A percentile compares a stretch with the other conserved stretches of the same genome.
Conservation (phyloP, 2,113 vertebrate species). For the Leiothrix lutea region DNA sequence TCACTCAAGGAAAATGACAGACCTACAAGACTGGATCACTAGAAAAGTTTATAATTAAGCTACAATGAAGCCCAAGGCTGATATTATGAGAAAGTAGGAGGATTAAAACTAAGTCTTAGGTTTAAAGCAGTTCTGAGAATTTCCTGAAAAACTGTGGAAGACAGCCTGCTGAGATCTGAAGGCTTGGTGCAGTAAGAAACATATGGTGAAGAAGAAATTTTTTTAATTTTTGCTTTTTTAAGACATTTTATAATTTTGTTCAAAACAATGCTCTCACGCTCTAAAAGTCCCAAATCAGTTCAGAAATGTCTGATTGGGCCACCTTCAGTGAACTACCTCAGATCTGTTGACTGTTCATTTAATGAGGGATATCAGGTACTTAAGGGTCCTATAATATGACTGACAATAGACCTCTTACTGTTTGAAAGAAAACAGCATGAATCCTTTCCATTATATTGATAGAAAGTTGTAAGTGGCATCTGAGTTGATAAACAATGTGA, state of each 20-base stretch:
- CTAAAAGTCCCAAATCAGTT: background rate
- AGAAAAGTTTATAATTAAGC: background rate
- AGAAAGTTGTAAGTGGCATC: background rate
- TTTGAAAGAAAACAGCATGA: background rate
- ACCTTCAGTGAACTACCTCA: background rate
- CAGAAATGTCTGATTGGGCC: background rate
- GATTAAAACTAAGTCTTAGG: background rate
- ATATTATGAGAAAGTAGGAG: background rate
- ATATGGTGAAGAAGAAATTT: background rate
- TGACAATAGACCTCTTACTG: background rate
- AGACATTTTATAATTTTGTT: background rate
- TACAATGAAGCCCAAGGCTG: background rate
- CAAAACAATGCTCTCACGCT: background rate
- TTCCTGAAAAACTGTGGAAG: background rate
- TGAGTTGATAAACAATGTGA: background rate
- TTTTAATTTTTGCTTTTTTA: background rate
- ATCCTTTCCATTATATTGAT: background rate
- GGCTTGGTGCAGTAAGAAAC: background rate
- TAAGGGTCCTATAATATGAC: background rate
- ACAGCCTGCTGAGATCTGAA: background rate
- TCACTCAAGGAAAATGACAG: background rate
- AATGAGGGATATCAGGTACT: background rate
- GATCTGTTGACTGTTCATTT: background rate
- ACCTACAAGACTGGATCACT: background rate
- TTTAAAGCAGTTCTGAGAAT: background rate